These are phyloP conservation scores for Hepsetus odoe DNA, from an alignment of 2,113 vertebrate species.

Conservation along the genomic window DNA sequence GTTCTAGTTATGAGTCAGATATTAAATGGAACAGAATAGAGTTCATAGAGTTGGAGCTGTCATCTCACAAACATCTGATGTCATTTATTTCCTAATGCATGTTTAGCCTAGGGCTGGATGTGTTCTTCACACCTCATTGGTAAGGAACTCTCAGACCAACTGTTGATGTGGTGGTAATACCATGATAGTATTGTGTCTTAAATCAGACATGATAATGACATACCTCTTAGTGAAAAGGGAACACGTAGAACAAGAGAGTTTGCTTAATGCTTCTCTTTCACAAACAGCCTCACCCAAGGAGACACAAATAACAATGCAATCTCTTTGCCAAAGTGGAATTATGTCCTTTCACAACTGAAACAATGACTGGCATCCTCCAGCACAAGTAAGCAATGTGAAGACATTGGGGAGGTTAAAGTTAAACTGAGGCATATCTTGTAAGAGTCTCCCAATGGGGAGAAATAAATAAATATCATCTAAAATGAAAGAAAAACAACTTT, in stretches of 20 bases:
- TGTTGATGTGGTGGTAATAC: neutral
- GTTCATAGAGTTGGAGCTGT: slow-evolving; percentile 36
- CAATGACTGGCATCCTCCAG: slow-evolving; percentile 48
- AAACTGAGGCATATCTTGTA: neutral
- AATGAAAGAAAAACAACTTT: neutral
- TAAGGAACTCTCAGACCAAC: neutral
- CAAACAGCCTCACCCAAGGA: slow-evolving; percentile 38
- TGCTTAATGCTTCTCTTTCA: slow-evolving; percentile 47
- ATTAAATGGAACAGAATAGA: slow-evolving; percentile 41
- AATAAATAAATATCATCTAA: slow-evolving; percentile 8
- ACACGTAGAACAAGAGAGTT: slow-evolving; percentile 21
- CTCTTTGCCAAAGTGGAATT: slow-evolving; percentile 34
- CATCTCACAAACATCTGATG: slow-evolving; percentile 37
- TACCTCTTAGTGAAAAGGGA: neutral
- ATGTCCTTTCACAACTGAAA: slow-evolving; percentile 33
- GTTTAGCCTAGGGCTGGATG: neutral
- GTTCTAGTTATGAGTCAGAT: slow-evolving; percentile 52
- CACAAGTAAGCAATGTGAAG: neutral
- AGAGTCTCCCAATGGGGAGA: neutral
- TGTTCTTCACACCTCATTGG: slow-evolving; percentile 15
- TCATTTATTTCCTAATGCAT: slow-evolving; percentile 21
- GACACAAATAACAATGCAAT: slow-evolving; percentile 46
- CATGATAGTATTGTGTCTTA: neutral
- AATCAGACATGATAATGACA: neutral
- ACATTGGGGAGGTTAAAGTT: neutral